Conservation (phyloP, 2,113 vertebrate species). For the Eolophus roseicapilla region DNA sequence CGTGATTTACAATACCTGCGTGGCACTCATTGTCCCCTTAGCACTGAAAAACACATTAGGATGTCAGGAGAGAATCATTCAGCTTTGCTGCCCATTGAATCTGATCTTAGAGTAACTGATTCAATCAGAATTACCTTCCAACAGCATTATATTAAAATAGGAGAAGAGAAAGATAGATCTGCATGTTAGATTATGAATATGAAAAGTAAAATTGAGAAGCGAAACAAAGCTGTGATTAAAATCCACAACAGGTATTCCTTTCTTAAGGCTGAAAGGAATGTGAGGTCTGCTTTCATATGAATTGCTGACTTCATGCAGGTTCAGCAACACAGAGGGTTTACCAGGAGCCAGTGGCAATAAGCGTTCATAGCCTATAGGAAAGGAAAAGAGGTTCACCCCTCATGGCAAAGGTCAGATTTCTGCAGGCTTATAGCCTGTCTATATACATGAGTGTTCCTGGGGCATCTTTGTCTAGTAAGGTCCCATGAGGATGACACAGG, state of each 20-base stretch:
- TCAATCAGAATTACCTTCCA: background rate
- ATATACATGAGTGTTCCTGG: constrained; percentile 47
- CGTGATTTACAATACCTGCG: background rate
- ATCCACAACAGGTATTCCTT: constrained; percentile 33
- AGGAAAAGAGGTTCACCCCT: constrained; percentile 70
- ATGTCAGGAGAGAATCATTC: background rate
- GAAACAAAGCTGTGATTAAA: constrained; percentile 18
- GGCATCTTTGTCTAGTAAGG: constrained; percentile 64
- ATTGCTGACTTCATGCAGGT: constrained; percentile 42
- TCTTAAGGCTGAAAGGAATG: constrained; percentile 12
- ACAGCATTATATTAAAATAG: background rate
- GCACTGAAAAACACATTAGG: background rate
- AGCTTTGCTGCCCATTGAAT: background rate
- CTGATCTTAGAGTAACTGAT: background rate
- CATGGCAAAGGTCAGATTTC: constrained; percentile 79
- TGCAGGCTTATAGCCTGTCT: constrained; percentile 67
- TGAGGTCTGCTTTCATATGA: constrained; percentile 28
- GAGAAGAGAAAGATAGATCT: background rate
- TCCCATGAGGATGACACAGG: constrained; percentile 73
- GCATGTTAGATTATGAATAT: background rate
- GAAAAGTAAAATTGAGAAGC: background rate
- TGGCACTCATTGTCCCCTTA: background rate
- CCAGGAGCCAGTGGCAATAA: constrained; percentile 34
- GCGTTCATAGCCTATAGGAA: constrained; percentile 44
- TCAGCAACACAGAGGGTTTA: constrained; percentile 27